Evolutionary conservation across 2,888 invertebrate genomes (phyloP).

Genomic region (Cylindroiulus punctatus): DNA sequence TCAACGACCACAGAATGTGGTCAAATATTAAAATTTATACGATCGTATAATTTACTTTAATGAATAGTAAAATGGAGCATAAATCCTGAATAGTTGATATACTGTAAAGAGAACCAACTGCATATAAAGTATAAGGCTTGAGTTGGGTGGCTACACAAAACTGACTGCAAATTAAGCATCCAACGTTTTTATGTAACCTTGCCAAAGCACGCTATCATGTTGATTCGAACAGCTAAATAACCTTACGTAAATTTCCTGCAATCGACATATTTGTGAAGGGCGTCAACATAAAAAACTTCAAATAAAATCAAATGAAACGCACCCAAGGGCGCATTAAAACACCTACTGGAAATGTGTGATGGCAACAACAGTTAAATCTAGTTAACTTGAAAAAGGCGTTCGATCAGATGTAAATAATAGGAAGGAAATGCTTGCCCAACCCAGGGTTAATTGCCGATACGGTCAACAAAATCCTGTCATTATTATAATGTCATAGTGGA

Average conservation of each 20-base stretch:
- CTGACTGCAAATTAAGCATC: background rate
- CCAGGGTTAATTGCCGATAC: slow-evolving; percentile 22
- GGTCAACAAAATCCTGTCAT: background rate
- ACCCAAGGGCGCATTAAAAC: slow-evolving; percentile 16
- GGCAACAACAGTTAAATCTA: slow-evolving; percentile 4
- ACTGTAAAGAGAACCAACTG: no score
- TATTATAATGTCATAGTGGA: background rate
- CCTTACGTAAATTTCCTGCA: slow-evolving; percentile 29
- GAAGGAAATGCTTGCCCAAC: slow-evolving; percentile 23
- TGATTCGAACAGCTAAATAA: background rate
- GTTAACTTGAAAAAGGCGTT: background rate
- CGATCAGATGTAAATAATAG: background rate
- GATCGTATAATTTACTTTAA: no score
- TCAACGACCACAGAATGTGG: no score
- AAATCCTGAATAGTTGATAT: no score
- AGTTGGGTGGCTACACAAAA: background rate
- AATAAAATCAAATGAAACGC: slow-evolving; percentile 20
- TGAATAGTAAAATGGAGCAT: no score
- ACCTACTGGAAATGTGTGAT: slow-evolving; percentile 24
- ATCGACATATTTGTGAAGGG: background rate
- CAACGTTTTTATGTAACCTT: background rate
- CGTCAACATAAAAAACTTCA: background rate
- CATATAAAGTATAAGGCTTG: no score
- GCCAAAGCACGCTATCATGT: background rate
- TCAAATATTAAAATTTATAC: no score